Evolutionary conservation across 2,797 vertebrate genomes (phyloP).

Genomic region (Tadarida brasiliensis): DNA sequence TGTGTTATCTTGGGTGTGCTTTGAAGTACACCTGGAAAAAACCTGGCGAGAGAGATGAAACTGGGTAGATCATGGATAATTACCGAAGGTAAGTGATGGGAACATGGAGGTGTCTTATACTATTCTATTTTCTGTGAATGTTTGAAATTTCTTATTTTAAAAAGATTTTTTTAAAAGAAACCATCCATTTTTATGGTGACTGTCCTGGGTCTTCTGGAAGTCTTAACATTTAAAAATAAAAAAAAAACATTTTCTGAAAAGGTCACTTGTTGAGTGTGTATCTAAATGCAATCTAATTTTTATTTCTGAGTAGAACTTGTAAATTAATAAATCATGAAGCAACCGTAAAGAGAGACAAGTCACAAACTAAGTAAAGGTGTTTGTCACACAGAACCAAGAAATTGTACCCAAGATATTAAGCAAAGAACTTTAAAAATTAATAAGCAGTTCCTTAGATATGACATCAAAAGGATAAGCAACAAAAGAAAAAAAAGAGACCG

Average conservation of each 20-base stretch:
- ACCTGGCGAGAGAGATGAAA: not conserved
- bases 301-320: not conserved
- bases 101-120: not conserved
- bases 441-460: not conserved
- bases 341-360: not conserved
- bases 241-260: not conserved
- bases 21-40: not conserved
- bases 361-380: not conserved
- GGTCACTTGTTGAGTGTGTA: not conserved
- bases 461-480: not conserved
- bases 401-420: not conserved
- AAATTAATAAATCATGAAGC: conserved; percentile 29
- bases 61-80: not conserved
- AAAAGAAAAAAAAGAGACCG: not conserved
- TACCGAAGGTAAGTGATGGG: not conserved
- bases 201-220: not conserved
- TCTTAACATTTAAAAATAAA: not conserved
- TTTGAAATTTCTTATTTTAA: conserved; percentile 4
- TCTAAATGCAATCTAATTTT: conserved; percentile 16
- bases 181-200: not conserved
- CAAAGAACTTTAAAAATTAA: conserved; percentile 17
- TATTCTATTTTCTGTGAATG: not conserved
- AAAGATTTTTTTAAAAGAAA: not conserved
- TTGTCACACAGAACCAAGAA: not conserved
- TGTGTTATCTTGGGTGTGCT: not conserved